Percentiles rank a stretch among this genome's conserved stretches.
phyloP scores from a whole-genome alignment of 2,888 invertebrate species.

The Elaeidobius kamerunicus region DNA sequence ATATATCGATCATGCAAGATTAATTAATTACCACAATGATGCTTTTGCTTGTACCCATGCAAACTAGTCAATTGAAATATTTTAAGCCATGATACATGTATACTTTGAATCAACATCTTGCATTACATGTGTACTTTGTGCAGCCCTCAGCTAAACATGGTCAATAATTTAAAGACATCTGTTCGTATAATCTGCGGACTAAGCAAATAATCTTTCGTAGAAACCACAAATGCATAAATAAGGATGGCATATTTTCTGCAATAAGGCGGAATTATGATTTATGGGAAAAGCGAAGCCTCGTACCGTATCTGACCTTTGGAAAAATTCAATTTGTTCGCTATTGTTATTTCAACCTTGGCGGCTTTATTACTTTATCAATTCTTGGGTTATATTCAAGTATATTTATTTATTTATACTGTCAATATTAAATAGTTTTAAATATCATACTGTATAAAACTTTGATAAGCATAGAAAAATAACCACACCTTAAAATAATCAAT shows the following conservation, averaged over 20 bases:
- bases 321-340: neutral
- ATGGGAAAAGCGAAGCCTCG: neutral
- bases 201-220: slow-evolving; percentile 9
- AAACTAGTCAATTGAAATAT: no score
- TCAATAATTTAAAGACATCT: slow-evolving; percentile 15
- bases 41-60: no score
- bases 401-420: no score
- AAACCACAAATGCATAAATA: slow-evolving; percentile 15
- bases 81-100: no score
- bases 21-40: no score
- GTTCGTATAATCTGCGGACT: slow-evolving; percentile 8
- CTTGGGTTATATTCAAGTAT: neutral
- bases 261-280: neutral
- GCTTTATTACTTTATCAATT: neutral
- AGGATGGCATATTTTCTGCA: neutral
- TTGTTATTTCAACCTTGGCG: neutral
- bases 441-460: no score
- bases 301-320: neutral
- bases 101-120: slow-evolving; percentile 3
- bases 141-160: neutral
- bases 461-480: no score
- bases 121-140: neutral
- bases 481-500: neutral
- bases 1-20: no score
- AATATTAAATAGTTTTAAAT: no score